Evolutionary conservation across 2,113 vertebrate genomes (phyloP).

Genomic region (Anolis carolinensis): DNA sequence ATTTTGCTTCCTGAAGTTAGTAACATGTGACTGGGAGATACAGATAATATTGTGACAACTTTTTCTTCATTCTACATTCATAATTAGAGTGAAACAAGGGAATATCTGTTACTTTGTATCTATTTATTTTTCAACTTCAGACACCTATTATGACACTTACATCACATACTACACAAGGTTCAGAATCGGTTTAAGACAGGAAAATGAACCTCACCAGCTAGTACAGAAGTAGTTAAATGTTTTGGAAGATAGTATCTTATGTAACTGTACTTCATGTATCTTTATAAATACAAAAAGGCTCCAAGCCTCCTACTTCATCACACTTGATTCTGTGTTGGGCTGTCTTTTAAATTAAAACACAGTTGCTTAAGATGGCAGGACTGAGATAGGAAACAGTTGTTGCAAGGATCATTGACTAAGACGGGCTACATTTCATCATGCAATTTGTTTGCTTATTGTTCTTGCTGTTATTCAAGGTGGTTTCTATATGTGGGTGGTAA

Average conservation of each 20-base stretch:
- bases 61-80: not conserved
- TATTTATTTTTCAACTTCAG: not conserved
- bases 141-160: not conserved
- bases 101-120: not conserved
- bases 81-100: not conserved
- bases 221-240: slow-evolving; percentile 1
- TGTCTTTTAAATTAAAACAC: slow-evolving; percentile 24
- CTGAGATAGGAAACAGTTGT: slow-evolving; percentile 19
- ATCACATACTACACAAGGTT: not conserved
- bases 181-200: not conserved
- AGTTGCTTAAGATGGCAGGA: not conserved
- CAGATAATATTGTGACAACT: not conserved
- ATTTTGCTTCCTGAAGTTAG: not conserved
- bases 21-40: not conserved
- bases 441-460: slow-evolving; percentile 1
- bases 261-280: not conserved
- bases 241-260: slow-evolving; percentile 18
- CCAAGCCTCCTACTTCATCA: slow-evolving; percentile 7
- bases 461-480: not conserved
- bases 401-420: not conserved
- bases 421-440: not conserved
- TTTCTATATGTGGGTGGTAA: slow-evolving; percentile 11
- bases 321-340: slow-evolving; percentile 3
- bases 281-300: not conserved
- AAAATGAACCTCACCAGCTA: not conserved